phyloP scores from a whole-genome alignment of 2,113 vertebrate species.

The Melanerpes aurifrons region DNA sequence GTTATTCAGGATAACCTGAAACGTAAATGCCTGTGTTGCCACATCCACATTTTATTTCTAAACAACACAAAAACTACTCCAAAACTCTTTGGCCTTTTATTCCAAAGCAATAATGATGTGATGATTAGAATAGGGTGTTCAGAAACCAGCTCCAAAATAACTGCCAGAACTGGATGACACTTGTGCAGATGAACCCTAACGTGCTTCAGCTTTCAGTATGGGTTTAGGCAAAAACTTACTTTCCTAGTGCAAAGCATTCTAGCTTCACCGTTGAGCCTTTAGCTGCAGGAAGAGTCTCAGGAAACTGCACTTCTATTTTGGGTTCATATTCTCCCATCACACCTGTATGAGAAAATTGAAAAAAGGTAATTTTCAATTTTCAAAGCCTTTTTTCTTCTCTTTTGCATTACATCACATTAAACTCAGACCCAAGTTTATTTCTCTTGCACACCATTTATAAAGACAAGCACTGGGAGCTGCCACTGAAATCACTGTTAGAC shows the following conservation, averaged over 20 bases:
- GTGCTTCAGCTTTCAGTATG: background rate
- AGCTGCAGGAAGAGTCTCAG: constrained; percentile 89
- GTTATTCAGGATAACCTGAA: background rate
- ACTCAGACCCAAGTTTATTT: background rate
- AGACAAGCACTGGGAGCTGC: background rate
- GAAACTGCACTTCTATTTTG: constrained; percentile 98
- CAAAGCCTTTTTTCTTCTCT: background rate
- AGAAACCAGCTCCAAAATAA: background rate
- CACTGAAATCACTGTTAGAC: background rate
- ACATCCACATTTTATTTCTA: background rate
- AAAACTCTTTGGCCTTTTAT: background rate
- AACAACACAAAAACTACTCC: background rate
- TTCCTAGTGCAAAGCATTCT: constrained; percentile 96
- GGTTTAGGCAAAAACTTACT: constrained; percentile 81
- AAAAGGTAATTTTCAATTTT: background rate
- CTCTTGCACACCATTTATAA: background rate
- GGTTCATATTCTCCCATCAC: constrained; percentile 98
- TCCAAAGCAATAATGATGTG: background rate
- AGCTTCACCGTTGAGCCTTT: constrained; percentile 91
- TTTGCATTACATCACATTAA: background rate
- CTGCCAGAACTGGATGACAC: background rate
- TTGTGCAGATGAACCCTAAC: background rate
- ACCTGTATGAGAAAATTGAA: constrained; percentile 74
- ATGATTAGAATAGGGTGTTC: background rate
- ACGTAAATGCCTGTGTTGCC: background rate